Evolutionary conservation across 2,113 vertebrate species (phyloP), one percentile per base, ranked within the genome.

Genomic region (Passer montanus): DNA sequence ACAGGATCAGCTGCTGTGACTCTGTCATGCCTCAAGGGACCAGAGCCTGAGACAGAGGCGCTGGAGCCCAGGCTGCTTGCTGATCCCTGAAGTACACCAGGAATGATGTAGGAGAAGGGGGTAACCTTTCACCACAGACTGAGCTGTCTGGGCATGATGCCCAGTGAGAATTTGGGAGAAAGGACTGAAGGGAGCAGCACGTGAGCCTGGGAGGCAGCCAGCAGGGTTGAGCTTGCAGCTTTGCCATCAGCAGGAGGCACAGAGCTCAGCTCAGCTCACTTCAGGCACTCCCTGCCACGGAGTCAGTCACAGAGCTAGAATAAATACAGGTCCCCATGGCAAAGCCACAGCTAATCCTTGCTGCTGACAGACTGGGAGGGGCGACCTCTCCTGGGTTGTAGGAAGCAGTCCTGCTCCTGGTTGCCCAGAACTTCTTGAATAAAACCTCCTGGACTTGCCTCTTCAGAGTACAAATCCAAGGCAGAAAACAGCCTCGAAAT

Each of bases 41-140:
- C 64, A 24, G 68, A 80, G 50, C n/a, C 12, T n/a, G n/a, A 43
- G 41, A 35, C 0, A 3, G 60, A 63, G 69, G 17, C 0, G 0
- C 77, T 44, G 41, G 37, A 39, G 35, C 35, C 8, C 64, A 22
- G 69, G 60, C 76, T 89, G 26, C 46, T 35, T 43, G 37, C 73
- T 53, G 69, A 52, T 3, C 44, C 49, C 35, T 63, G 33, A 9
- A 75, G 30, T 2, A 0, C 50, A 80, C 27, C 39, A 44, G 50
- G 50, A 44, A 37, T 16, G 59, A 77, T 60, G 15, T 17, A 27
- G 59, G 55, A 47, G 63, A 63, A 58, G 28, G 30, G 27, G 13
- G 30, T 44, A 49, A 55, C 75, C 49, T 87, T 69, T 43, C 47
- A 22, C 63, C 56, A 4, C 43, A 56, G 9, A 69, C 46, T 31